Evolutionary conservation across 2,113 vertebrate genomes (phyloP).

Genomic region (Pandion haliaetus): DNA sequence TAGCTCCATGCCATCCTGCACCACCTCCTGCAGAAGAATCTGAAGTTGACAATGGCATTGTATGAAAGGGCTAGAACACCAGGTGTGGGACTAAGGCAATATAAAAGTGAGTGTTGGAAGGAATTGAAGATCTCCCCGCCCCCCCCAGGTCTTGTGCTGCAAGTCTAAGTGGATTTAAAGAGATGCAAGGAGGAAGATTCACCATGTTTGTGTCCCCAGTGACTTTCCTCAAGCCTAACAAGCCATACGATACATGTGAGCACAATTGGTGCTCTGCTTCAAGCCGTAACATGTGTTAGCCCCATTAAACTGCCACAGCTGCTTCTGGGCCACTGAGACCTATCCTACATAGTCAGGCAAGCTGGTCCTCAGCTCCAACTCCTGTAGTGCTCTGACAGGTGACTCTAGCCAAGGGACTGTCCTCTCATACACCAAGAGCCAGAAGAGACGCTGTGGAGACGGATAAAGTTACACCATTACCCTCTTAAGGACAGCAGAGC

Average conservation of each 20-base stretch:
- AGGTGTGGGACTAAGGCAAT: not conserved
- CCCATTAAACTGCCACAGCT: not conserved
- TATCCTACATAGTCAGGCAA: not conserved
- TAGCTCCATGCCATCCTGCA: not conserved
- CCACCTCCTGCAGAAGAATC: not conserved
- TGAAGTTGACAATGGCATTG: rapidly evolving
- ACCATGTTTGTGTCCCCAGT: not conserved
- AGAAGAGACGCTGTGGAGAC: not conserved
- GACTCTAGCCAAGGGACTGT: not conserved
- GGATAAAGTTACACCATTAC: not conserved
- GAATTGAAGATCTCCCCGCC: not conserved
- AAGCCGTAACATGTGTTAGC: not conserved
- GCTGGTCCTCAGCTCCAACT: not conserved
- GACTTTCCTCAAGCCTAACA: not conserved
- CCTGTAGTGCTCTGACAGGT: not conserved
- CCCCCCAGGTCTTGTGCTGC: rapidly evolving
- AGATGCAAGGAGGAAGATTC: not conserved
- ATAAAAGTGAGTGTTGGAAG: not conserved
- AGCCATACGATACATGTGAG: rapidly evolving
- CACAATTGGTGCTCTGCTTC: not conserved
- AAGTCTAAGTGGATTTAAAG: not conserved
- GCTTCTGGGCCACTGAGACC: not conserved
- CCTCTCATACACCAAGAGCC: not conserved
- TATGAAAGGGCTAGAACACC: not conserved
- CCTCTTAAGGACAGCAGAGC: not conserved